Base-by-base conservation (phyloP, 2,888 invertebrate species). In the Taphrorychus bicolor region DNA sequence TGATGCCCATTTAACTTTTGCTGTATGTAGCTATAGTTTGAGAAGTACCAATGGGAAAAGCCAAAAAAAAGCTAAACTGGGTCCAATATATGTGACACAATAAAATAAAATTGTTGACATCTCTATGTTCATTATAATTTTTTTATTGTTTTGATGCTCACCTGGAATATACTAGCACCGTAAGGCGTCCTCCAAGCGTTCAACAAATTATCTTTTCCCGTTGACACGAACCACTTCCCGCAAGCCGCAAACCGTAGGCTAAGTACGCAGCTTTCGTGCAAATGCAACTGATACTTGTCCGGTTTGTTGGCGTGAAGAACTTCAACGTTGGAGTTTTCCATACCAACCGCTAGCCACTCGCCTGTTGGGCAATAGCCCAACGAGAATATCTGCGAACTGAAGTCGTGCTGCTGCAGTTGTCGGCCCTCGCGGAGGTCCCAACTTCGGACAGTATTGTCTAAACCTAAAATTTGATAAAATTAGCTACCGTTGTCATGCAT, bases 141-240 rank as follows among this genome's bases (percentile, higher is more conserved):
- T n/a, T n/a, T n/a, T n/a, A n/a, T n/a, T n/a, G n/a, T 32, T 9
- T 32, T 11, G 1, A 32, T 32, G 32, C 32, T 32, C 32, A 96
- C 97, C 92, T 97, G 97, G 88, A 98, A 97, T 87, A 98, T 95
- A 79, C 95, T 95, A 74, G 97, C 97, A 73, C 98, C 98, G 81
- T 98, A 97, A 0, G 98, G 98, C 78, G 98, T 97, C 79, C 97
- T 88, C 97, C 98, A 98, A 41, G 96, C 96, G 83, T 98, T 97
- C 61, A 98, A 87, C 80, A 97, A 86, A 84, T 98, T 98, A 83
- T 99, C 98, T 85, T 98, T 98, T 73, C 97, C 97, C n/a, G 97
- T 98, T 72, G 95, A 96, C 73, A 97, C 95, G 84, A 99, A 99
- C 97, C 98, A 99, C 84, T 98, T 98, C 77, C 98, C 98, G 80